Conservation (phyloP, 2,888 invertebrate genomes). For the Ophioninae sp. region DNA sequence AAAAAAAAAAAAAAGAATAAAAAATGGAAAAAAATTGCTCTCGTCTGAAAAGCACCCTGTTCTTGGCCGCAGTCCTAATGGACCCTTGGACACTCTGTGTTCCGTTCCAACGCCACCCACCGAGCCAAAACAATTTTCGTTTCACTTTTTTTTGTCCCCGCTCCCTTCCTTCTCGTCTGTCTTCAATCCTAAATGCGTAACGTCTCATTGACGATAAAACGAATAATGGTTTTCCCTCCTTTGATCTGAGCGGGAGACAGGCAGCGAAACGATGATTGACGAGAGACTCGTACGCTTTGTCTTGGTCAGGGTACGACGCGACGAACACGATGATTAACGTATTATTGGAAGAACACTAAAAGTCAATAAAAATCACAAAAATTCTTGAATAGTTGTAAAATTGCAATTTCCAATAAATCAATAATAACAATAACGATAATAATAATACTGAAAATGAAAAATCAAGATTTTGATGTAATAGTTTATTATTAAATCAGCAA, state of each 20-base stretch:
- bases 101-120: slow-evolving; percentile 55
- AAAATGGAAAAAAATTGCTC: slow-evolving; percentile 13
- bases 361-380: neutral
- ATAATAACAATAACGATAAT: too few relatives aligned
- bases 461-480: too few relatives aligned
- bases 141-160: slow-evolving; percentile 21
- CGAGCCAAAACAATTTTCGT: slow-evolving; percentile 50
- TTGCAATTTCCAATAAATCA: too few relatives aligned
- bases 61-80: slow-evolving; percentile 54
- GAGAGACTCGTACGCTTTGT: slow-evolving; percentile 57
- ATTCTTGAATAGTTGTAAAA: too few relatives aligned
- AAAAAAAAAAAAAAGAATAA: neutral
- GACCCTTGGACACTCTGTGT: slow-evolving; percentile 46
- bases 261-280: slow-evolving; percentile 61
- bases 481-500: too few relatives aligned
- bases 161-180: neutral
- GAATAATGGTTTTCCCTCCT: slow-evolving; percentile 54
- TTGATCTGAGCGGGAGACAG: slow-evolving; percentile 55
- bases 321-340: too few relatives aligned
- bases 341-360: neutral
- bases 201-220: slow-evolving; percentile 48
- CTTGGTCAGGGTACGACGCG: neutral
- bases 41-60: slow-evolving; percentile 35
- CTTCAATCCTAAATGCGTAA: neutral
- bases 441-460: too few relatives aligned